Conservation (phyloP, 2,113 vertebrate genomes). For the Anguilla japonica region DNA sequence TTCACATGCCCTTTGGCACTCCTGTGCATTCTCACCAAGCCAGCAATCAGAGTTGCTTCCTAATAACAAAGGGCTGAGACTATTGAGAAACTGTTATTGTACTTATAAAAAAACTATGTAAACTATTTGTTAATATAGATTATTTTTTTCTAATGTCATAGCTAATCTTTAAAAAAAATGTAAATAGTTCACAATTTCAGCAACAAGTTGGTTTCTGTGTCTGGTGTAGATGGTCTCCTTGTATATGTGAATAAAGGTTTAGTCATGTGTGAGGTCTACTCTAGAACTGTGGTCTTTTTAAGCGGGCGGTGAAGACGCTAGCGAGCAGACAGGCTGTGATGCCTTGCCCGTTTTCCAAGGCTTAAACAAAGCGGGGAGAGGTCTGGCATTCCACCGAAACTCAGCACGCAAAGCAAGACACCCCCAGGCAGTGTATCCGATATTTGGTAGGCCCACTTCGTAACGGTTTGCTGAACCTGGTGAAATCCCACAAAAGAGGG, state of each 20-base stretch:
- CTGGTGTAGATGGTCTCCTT: not conserved
- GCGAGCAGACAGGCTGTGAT: not conserved
- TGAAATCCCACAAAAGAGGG: not conserved
- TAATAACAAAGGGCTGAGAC: not conserved
- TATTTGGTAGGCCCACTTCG: not conserved
- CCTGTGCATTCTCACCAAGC: not conserved
- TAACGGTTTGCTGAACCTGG: not conserved
- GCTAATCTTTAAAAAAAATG: slow-evolving; percentile 2
- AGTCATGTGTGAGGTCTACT: not conserved
- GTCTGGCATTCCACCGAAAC: not conserved
- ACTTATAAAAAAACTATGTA: not conserved
- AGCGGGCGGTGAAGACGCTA: not conserved
- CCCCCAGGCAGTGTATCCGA: not conserved
- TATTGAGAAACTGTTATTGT: not conserved
- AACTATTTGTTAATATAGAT: not conserved
- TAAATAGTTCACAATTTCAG: not conserved
- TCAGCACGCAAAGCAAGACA: not conserved
- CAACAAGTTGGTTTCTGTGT: not conserved
- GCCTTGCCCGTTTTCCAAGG: not conserved
- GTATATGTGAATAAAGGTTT: not conserved
- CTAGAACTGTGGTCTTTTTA: not conserved
- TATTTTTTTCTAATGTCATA: slow-evolving; percentile 3
- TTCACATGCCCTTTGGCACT: not conserved
- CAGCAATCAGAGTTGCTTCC: slow-evolving; percentile 1
- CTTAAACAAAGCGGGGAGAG: not conserved